A percentile compares a stretch with the other conserved stretches of the same genome.
phyloP scores from a whole-genome alignment of 2,113 vertebrate species.

The Saccopteryx bilineata region DNA sequence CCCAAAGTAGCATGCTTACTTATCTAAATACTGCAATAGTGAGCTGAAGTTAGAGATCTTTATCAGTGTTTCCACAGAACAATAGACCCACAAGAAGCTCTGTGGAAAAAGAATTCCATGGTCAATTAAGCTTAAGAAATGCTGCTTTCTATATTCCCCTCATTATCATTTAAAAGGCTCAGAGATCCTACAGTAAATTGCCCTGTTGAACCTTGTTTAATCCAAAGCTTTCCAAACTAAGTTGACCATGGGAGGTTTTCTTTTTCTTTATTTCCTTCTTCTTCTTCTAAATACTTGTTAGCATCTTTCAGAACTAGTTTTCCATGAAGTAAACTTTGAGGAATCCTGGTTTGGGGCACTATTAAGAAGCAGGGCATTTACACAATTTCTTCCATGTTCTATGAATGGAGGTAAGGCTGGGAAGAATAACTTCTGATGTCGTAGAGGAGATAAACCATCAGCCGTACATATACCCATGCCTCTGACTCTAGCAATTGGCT shows the following conservation, averaged over 20 bases:
- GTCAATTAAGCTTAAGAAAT: constrained; percentile 66
- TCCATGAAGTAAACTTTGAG: constrained; percentile 28
- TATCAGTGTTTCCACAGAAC: constrained; percentile 48
- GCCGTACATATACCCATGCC: too few species aligned
- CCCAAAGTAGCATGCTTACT: constrained; percentile 21
- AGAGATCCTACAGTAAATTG: constrained; percentile 59
- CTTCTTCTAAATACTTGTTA: not conserved
- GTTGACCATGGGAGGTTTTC: constrained; percentile 60
- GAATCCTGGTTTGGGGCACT: not conserved
- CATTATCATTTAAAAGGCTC: constrained; percentile 73
- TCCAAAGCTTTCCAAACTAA: constrained; percentile 65
- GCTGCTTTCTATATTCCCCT: constrained; percentile 39
- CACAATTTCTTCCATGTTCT: not conserved
- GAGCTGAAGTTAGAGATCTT: constrained; percentile 46
- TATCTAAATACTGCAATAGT: constrained; percentile 38
- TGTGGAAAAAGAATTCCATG: constrained; percentile 65
- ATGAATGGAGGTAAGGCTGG: not conserved
- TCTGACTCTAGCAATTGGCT: not conserved
- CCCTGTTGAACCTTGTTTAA: constrained; percentile 67
- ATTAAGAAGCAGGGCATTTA: not conserved
- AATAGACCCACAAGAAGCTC: constrained; percentile 49
- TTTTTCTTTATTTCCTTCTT: not conserved
- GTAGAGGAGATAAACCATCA: not conserved
- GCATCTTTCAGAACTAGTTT: constrained; percentile 55
- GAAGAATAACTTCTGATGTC: not conserved